Conservation (phyloP, 2,113 vertebrate genomes). For the Muscicapa adusta region DNA sequence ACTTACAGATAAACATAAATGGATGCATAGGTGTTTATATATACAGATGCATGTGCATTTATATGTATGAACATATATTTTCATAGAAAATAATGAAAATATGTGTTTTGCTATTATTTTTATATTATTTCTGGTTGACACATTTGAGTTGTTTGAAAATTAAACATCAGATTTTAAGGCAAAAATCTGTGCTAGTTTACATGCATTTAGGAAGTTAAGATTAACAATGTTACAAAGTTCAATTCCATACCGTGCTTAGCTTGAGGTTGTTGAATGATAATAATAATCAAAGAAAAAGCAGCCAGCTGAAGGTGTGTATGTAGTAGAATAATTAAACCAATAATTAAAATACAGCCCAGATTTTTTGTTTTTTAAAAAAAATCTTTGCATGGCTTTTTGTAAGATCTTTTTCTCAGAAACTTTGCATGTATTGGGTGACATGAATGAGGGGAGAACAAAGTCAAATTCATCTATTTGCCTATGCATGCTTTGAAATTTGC, state of each 20-base stretch:
- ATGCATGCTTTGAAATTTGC: background rate
- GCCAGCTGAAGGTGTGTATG: background rate
- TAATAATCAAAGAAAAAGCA: background rate
- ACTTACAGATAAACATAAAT: background rate
- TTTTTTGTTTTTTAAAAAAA: background rate
- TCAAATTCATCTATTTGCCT: background rate
- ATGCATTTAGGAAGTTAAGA: background rate
- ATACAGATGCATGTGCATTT: background rate
- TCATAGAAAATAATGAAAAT: background rate
- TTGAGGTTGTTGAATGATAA: background rate
- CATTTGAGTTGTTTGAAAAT: background rate
- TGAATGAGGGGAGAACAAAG: background rate
- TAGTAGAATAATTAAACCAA: background rate
- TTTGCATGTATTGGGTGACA: conserved; percentile 21
- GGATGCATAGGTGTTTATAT: accelerated
- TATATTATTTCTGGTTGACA: background rate
- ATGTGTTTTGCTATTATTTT: background rate
- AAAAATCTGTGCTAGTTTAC: background rate
- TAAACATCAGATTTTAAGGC: background rate
- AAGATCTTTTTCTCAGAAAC: background rate
- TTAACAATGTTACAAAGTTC: background rate
- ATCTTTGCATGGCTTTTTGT: conserved; percentile 29
- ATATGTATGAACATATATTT: background rate
- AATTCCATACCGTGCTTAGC: background rate
- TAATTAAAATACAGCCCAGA: background rate